Base-by-base conservation (phyloP, 2,888 invertebrate species). In the Agrotis clavis region DNA sequence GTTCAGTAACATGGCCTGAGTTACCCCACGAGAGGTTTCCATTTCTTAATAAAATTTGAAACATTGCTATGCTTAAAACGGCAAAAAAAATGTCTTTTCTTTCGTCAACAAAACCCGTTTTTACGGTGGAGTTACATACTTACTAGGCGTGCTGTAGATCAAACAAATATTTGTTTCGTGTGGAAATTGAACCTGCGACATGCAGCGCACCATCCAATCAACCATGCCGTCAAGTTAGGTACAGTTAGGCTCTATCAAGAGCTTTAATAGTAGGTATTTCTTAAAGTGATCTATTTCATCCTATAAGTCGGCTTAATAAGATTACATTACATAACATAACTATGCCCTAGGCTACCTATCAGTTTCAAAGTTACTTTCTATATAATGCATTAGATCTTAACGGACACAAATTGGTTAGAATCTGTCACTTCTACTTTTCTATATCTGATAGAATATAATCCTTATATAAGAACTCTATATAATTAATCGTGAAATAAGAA, bases 361-460 rank as follows among this genome's bases (percentile, higher is more conserved):
- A 53, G 63, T 76, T 62, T 50, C 51, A 56, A 50, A 76, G 51
- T 50, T 62, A 41, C 54, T 60, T 72, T 61, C 7, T 11, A 75
- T 41, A 67, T 80, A 77, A 68, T 82, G 65, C 65, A 82, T 67
- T 30, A 68, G 74, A 82, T 79, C 74, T 35, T 19, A 59, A 45
- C 18, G 50, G 79, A 68, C 83, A 73, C 50, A 63, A 73, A 82
- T 79, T 79, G 74, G 25, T 59, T 35, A 19, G 48, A 63, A 66
- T 68, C 79, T 73, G 66, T 63, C 74, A 68, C 59, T 60, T 82
- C 79, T 18, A 74, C 59, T 82, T 68, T 73, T 73, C 57, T 57
- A n/a, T 25, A 56, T 16, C 30, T 47, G 64, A 60, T 57, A 21
- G 16, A 65, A 63, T 41, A 62, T 9, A 19, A 47, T n/a, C 25